phyloP scores from a whole-genome alignment of 2,797 vertebrate genomes.

The Thamnophis elegans region DNA sequence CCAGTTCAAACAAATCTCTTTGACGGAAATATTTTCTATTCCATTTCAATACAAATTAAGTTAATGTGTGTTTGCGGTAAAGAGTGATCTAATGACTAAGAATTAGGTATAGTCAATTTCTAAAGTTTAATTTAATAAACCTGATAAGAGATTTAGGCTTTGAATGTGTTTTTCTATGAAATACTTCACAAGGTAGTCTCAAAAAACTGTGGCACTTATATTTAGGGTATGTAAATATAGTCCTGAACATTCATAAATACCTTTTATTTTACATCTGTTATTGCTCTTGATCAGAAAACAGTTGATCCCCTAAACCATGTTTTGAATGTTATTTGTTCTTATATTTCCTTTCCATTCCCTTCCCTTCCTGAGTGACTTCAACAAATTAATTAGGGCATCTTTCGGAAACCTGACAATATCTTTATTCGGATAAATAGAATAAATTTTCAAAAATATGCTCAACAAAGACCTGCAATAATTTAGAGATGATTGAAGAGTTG shows the following conservation, averaged over 20 bases:
- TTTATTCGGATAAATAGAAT: not conserved
- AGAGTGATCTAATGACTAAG: not conserved
- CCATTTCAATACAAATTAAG: not conserved
- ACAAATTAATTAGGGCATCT: not conserved
- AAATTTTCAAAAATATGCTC: not conserved
- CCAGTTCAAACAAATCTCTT: not conserved
- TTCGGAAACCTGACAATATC: not conserved
- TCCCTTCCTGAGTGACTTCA: not conserved
- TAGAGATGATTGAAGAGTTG: not conserved
- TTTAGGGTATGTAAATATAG: not conserved
- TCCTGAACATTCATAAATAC: not conserved
- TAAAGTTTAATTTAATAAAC: not conserved
- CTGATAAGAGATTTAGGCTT: not conserved
- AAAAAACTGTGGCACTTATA: not conserved
- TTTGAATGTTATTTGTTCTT: not conserved
- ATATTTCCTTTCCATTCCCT: too few relatives aligned
- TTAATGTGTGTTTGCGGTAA: not conserved
- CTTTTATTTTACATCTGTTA: not conserved
- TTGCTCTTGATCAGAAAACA: not conserved
- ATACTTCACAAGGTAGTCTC: not conserved
- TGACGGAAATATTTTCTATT: not conserved
- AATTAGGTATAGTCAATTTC: not conserved
- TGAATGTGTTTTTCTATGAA: not conserved
- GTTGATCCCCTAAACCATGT: not conserved
- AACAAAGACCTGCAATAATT: not conserved